Base-by-base conservation (phyloP, 2,888 invertebrate genomes). In the Disparrhopalites patrizii region DNA sequence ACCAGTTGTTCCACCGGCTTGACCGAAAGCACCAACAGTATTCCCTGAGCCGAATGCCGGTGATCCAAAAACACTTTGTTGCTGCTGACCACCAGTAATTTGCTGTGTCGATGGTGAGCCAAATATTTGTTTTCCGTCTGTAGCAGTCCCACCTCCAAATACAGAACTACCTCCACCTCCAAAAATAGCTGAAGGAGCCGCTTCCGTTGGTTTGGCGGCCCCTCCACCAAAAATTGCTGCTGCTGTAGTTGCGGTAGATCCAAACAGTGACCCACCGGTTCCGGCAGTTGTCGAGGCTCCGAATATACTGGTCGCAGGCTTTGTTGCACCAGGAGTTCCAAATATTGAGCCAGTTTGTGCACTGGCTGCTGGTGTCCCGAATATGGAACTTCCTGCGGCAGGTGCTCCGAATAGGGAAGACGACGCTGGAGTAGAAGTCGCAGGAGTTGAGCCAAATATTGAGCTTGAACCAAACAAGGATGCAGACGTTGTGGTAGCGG, bases 61-160 rank as follows among this genome's bases (percentile, higher is more conserved):
- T 8, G 33, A 4, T 33, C 55, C 55, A 33, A 55, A 55, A 62
- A 62, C 4, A 18, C 43, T 25, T 25, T 43, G 58, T 52, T 47
- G 52, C 10, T 52, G 52, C 27, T 8, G 8, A 58, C 54, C 15
- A 28, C 38, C 58, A 8, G 36, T 23, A 20, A 23, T 23, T 30
- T n/a, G 43, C 2, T 8, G 4, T 2, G 50, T 31, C 18, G 50
- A 8, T n/a, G 61, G 27, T 28, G 61, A 47, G 7, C 50, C 30
- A 50, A 50, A 50, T 18, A 56, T 15, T 10, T 8, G 18, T 20
- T 47, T 47, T 20, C 7, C 13, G 23, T 47, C 47, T 23, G 23
- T 13, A n/a, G 36, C 25, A 3, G 3, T 20, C 4, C 10, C 4
- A 7, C 3, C 33, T 4, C 55, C 55, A 55, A 55, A 55, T 5